Base-by-base conservation (phyloP, 2,113 vertebrate species). In the Pseudolaguvia tuberculata region DNA sequence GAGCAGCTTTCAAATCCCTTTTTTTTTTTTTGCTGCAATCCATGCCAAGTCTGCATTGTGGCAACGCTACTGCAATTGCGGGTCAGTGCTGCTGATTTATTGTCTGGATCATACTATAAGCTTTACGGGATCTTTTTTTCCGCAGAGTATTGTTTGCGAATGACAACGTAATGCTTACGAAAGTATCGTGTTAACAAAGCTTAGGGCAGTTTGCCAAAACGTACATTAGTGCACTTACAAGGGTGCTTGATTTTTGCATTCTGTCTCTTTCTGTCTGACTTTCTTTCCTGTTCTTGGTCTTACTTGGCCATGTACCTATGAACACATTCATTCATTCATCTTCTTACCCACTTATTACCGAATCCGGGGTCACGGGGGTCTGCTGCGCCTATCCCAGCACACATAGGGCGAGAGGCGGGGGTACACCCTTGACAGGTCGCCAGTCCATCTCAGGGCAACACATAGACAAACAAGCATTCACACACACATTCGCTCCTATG, bases 161-260 rank as follows among this genome's bases (percentile, higher is more conserved):
- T 75, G 58, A 48, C 58, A 42, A 48, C 70, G 51, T 59, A 29
- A 50, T 31, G 25, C 57, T 10, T 39, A 63, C 51, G 56, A 66
- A 45, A 85, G 80, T 89, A 86, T 92, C 77, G 84, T 83, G 83
- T 92, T 88, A 89, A 89, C 83, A 35, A 55, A 80, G 72, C 61
- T 77, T 73, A 77, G 88, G 91, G 92, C 93, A 81, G 20, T 23
- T 75, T 83, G 92, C 92, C 92, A 92, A 88, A 67, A 75, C 73
- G 82, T 88, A 56, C 88, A 85, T 90, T 88, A 87, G 87, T 39
- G 61, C 70, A 15, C 73, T n/a, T 57, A 79, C 71, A 39, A 50
- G 78, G 48, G 77, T 75, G 59, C 79, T 83, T 82, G 75, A 42
- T 83, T 78, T 77, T 47, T 65, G 80, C 45, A 71, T 81, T 79